A percentile compares a stretch with the other conserved stretches of the same genome.
Conservation (phyloP, 1,140 invertebrate genomes). For the Lamellibrachia luymesi region DNA sequence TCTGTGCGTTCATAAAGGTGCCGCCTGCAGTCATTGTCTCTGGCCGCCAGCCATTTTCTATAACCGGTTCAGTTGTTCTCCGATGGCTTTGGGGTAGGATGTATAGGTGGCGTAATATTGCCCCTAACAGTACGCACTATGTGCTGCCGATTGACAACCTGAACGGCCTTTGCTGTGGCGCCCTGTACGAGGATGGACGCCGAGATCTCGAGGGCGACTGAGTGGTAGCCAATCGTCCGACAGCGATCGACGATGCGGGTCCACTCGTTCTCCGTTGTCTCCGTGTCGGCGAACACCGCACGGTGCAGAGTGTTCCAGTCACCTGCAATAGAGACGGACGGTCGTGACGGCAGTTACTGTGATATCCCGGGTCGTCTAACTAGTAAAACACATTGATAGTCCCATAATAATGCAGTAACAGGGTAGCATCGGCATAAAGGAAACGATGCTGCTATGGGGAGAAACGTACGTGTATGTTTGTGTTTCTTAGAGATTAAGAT, state of each 20-base stretch:
- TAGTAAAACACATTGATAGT: conserved; percentile 21
- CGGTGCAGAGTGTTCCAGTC: conserved; percentile 28
- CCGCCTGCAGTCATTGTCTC: neutral
- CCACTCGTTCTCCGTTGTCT: conserved; percentile 41
- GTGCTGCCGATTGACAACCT: conserved; percentile 6
- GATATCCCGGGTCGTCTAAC: neutral
- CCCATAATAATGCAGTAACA: neutral
- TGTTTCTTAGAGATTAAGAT: no score
- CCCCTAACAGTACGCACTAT: neutral
- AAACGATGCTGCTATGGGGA: no score
- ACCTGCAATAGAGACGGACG: conserved; percentile 13
- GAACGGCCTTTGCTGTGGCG: conserved; percentile 37
- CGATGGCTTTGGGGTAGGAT: neutral
- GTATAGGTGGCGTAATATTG: neutral
- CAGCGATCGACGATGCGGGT: conserved; percentile 34
- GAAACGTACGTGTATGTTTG: no score
- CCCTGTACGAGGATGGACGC: conserved; percentile 41
- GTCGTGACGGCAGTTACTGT: neutral
- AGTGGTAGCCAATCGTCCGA: conserved; percentile 41
- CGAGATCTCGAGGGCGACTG: conserved; percentile 39
- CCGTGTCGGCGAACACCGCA: conserved; percentile 39
- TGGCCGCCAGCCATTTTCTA: neutral
- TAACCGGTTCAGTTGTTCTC: neutral
- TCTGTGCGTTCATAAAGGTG: neutral
- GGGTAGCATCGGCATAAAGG: neutral